These are phyloP conservation scores for Strix aluco DNA, from an alignment of 2,113 vertebrate species.

Conservation along the genomic window DNA sequence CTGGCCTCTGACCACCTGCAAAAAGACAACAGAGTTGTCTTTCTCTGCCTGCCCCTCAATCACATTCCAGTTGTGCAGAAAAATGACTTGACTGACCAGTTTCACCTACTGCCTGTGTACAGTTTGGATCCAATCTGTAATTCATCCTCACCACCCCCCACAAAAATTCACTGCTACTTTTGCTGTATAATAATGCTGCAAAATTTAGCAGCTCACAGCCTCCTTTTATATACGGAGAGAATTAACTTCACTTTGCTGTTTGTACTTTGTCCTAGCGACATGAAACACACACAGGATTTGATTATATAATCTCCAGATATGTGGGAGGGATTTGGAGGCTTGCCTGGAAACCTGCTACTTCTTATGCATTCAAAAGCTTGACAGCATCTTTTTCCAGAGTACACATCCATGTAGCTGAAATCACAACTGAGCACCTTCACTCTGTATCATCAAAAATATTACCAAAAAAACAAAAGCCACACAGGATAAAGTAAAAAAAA, in stretches of 20 bases:
- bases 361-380: background rate
- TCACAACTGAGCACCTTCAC: background rate
- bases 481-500: background rate
- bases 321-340: slow-evolving; percentile 14
- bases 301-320: slow-evolving; percentile 37
- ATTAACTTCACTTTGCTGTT: slow-evolving; percentile 24
- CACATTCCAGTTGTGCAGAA: background rate
- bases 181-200: background rate
- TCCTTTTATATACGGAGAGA: background rate
- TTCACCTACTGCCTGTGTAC: background rate
- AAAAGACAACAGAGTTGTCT: background rate
- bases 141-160: background rate
- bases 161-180: background rate
- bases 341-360: slow-evolving; percentile 28
- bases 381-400: background rate
- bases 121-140: background rate
- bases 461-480: background rate
- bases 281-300: background rate
- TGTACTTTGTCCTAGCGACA: slow-evolving; percentile 39
- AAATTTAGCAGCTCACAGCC: background rate
- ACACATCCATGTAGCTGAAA: background rate
- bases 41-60: background rate
- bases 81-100: background rate
- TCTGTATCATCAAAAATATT: background rate
- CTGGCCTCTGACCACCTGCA: background rate